These are phyloP conservation scores for Ursus arctos DNA, from an alignment of 2,113 vertebrate genomes.

Conservation along the genomic window DNA sequence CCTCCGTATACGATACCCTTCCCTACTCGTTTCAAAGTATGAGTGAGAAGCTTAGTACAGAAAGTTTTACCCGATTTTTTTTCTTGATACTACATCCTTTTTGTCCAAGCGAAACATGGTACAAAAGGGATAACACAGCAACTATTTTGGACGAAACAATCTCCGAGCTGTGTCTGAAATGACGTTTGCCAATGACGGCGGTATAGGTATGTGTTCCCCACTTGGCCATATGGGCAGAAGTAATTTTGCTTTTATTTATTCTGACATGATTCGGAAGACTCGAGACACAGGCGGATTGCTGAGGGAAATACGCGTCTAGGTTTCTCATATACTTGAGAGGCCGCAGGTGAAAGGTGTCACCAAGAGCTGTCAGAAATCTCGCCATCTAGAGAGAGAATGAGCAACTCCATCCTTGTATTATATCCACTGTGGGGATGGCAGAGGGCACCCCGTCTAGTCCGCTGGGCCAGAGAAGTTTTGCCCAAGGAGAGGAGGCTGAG, in stretches of 20 bases:
- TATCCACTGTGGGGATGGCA: too few relatives aligned
- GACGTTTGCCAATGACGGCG: neutral
- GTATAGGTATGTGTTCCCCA: accelerated
- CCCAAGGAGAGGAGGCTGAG: neutral
- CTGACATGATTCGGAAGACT: neutral
- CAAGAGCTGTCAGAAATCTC: neutral
- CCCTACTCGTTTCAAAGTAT: neutral
- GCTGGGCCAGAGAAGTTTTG: neutral
- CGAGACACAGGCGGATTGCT: accelerated
- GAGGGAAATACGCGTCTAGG: neutral
- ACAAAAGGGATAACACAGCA: too few relatives aligned
- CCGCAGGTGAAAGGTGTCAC: too few relatives aligned
- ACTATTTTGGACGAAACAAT: neutral
- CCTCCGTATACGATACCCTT: neutral
- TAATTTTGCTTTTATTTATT: too few relatives aligned
- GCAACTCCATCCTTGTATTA: neutral
- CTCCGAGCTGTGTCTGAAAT: neutral
- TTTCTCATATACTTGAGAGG: neutral
- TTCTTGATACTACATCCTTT: neutral
- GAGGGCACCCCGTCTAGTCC: accelerated
- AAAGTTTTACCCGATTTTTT: neutral
- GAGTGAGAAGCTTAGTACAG: neutral
- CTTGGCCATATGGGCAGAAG: neutral
- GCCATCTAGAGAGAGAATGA: neutral
- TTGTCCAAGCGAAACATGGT: neutral